Base-by-base conservation (phyloP, 2,113 vertebrate species). In the Camarhynchus parvulus region DNA sequence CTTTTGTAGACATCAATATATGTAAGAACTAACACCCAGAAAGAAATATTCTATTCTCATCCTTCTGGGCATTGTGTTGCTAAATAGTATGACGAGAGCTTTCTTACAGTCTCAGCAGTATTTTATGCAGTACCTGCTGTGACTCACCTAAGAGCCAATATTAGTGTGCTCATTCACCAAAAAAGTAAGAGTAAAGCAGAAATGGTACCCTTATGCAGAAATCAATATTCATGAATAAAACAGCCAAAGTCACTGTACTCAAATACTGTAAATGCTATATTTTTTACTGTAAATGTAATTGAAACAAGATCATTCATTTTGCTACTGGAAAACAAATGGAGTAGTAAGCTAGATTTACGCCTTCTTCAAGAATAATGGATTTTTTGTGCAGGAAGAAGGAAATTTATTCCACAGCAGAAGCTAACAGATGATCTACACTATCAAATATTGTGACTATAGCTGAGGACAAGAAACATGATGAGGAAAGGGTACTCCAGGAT, bases 231-330 rank as follows among this genome's bases (percentile, higher is more conserved):
- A 88, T 96, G 35, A 94, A 95, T 94, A 95, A 95, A 97, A 79
- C 52, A 92, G 64, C 66, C 21, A 66, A 90, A 80, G 72, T 72
- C 58, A 79, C 92, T 92, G 95, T 92, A 94, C 62, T 90, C 72
- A 80, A 92, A 91, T 96, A 92, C 79, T 96, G 89, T 92, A 95
- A 97, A 89, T 83, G 56, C 66, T 91, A 9, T 67, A 64, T 94
- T 88, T 95, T 96, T 96, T 92, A 90, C 67, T 92, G 28, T 94
- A 94, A 96, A 78, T 90, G 87, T 85, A 97, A 95, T 89, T 93
- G 90, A 96, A 97, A 81, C 80, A 94, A 96, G 81, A 91, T 91
- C 85, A 76, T 68, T 74, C 53, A 8, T 94, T 93, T 94, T 94
- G 52, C 61, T 84, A 46, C 46, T 90, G 82, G 63, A 96, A 97